Conservation (phyloP, 2,888 invertebrate genomes). For the Euzophera pinguis region DNA sequence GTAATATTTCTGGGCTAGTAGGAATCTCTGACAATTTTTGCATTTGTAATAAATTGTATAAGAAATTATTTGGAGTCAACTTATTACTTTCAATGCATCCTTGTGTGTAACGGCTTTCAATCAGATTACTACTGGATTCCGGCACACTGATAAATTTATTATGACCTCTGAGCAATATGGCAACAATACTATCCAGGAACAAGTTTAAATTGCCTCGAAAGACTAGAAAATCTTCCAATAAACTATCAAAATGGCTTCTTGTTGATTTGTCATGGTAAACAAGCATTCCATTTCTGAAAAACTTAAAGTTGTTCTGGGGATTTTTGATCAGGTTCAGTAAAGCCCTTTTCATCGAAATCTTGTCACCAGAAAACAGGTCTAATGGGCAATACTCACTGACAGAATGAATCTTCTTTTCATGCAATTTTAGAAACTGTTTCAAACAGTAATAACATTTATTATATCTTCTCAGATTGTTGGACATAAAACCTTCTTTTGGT, state of each 20-base stretch:
- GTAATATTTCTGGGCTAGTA: conserved; percentile 19
- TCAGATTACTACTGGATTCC: conserved; percentile 19
- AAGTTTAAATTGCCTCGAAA: conserved; percentile 35
- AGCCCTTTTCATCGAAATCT: conserved; percentile 75
- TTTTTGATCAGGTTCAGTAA: conserved; percentile 69
- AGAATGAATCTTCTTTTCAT: conserved; percentile 66
- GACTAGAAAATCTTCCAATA: conserved; percentile 32
- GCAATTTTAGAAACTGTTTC: conserved; percentile 78
- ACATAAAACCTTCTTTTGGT: conserved; percentile 83
- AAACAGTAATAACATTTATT: conserved; percentile 79
- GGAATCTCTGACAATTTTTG: conserved; percentile 49
- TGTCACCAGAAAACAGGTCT: conserved; percentile 84
- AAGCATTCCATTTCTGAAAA: conserved; percentile 69
- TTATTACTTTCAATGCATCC: conserved; percentile 32
- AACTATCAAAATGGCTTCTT: conserved; percentile 28
- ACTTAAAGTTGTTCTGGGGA: conserved; percentile 83
- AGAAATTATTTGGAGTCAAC: conserved; percentile 31
- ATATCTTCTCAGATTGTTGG: conserved; percentile 44
- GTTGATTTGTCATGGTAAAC: conserved; percentile 45
- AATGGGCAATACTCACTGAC: conserved; percentile 85
- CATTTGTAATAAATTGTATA: conserved; percentile 45
- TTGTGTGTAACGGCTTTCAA: conserved; percentile 9
- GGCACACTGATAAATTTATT: conserved; percentile 18
- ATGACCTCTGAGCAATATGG: conserved; percentile 39
- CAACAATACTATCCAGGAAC: conserved; percentile 54